Evolutionary conservation across 2,113 vertebrate genomes (phyloP), one percentile per base, ranked within the genome.

Genomic region (Trogon surrucura): DNA sequence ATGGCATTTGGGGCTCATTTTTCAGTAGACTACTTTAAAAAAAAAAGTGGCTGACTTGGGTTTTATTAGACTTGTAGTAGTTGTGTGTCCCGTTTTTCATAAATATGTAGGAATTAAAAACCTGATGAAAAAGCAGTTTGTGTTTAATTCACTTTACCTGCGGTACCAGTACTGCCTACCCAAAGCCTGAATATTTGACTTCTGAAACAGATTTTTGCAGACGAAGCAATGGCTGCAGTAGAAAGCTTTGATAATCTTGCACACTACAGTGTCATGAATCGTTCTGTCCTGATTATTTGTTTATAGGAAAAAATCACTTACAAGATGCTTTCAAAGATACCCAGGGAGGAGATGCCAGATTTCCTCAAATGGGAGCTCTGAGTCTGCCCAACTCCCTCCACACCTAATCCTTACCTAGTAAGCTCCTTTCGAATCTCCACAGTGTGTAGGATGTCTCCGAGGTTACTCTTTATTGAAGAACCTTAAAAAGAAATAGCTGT

Each of bases 1-100:
- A 26, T 29, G 26, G 25, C 9, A 61, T 77, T 57, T 80, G 10
- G 41, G 69, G 14, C n/a, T 70, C 23, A 21, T 1, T 84, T 81
- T 91, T 91, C 30, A 84, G 17, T 29, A 61, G n/a, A 29, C 22
- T 77, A 22, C 19, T 80, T 93, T 13, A 13, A 41, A 41, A 80
- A 17, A 80, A 88, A 80, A 56, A 47, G 3, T 21, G 14, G 13
- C 23, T 75, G 21, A 30, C 11, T 9, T 80, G 6, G 0, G 38
- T 66, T 91, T 51, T 73, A 15, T 51, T 64, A 36, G n/a, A 45
- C 8, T 22, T 44, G 7, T 32, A 72, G 21, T 21, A 61, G 34
- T 73, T 61, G 1, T 29, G 38, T 5, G 2, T 73, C 7, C 22
- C 2, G 0, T 4, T 48, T 56, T 61, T 32, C 3, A 4, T 5